phyloP scores from a whole-genome alignment of 2,888 invertebrate species.

The Unio delphinus region DNA sequence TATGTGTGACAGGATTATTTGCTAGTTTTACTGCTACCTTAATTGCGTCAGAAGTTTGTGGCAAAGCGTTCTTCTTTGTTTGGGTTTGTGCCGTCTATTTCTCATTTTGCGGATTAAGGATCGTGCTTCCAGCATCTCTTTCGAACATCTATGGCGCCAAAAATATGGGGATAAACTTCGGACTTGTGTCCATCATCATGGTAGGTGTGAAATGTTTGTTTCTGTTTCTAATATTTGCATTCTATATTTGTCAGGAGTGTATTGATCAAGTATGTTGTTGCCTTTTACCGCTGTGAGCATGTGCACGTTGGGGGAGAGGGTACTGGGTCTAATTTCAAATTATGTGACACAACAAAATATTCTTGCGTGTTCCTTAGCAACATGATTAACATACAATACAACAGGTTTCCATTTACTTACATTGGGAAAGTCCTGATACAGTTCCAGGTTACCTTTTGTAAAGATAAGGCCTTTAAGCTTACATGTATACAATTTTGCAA shows the following conservation, averaged over 20 bases:
- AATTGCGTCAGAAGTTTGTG: constrained; percentile 16
- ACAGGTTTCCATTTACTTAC: no score
- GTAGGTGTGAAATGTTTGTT: constrained; percentile 9
- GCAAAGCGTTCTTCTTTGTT: constrained; percentile 21
- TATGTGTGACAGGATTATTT: constrained; percentile 10
- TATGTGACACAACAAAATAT: no score
- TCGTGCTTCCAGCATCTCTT: constrained; percentile 17
- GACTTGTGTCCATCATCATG: constrained; percentile 12
- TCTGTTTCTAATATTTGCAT: not conserved
- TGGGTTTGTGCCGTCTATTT: constrained; percentile 28
- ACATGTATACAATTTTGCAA: no score
- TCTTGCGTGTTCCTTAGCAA: no score
- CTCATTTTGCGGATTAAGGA: constrained; percentile 18
- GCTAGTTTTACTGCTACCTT: constrained; percentile 18
- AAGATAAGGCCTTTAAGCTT: no score
- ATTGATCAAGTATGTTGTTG: not conserved
- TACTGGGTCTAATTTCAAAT: constrained; percentile 8
- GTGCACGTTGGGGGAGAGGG: constrained; percentile 6
- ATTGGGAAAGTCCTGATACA: no score
- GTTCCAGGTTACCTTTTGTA: no score
- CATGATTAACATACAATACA: no score
- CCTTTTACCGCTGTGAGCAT: constrained; percentile 10
- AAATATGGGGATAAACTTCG: constrained; percentile 20
- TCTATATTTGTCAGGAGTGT: not conserved
- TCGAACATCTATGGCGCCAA: constrained; percentile 21